Base-by-base conservation (phyloP, 2,888 invertebrate species). In the Drosophila robusta region DNA sequence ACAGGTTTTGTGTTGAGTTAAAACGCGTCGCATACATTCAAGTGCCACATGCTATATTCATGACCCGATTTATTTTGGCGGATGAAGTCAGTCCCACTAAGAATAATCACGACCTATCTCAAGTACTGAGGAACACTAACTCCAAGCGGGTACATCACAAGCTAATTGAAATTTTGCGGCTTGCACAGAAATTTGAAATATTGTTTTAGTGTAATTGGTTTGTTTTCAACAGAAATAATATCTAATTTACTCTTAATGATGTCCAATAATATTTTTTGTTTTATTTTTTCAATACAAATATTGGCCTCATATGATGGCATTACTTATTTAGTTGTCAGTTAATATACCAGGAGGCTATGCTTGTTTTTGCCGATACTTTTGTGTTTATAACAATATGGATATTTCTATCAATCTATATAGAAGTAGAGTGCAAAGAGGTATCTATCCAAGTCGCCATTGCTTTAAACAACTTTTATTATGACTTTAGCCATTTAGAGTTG, bases 41-140 rank as follows among this genome's bases (percentile, higher is more conserved):
- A 57, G 80, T 85, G 4, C 82, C 87, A 11, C 88, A 81, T 50
- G 68, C 86, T 22, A 75, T 81, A 29, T 87, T 87, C 32, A 85
- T 81, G 86, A 82, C 76, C 4, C 65, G 88, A 34, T 81, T 81
- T 9, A 87, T 81, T 14, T 39, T 87, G 38, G 81, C 88, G 12
- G 71, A 82, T 34, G 49, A 51, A 12, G 34, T 44, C 8, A 26
- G 24, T 32, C 7, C 32, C 5, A 8, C 29, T 1, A 38, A 52
- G 11, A 51, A 62, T 5, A 41, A 57, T 6, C 36, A 41, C 5
- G 49, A 78, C 29, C 54, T 81, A 38, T 34, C 44, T 7, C 49
- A 81, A 34, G 62, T 81, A n/a, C 32, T 81, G 12, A 78, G 42
- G 41, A 67, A 49, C 9, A 57, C 58, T 11, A 66, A 64, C 9